Percentiles rank a stretch among this genome's conserved stretches.
Conservation (phyloP, 2,888 invertebrate species). For the Biston stratarius region DNA sequence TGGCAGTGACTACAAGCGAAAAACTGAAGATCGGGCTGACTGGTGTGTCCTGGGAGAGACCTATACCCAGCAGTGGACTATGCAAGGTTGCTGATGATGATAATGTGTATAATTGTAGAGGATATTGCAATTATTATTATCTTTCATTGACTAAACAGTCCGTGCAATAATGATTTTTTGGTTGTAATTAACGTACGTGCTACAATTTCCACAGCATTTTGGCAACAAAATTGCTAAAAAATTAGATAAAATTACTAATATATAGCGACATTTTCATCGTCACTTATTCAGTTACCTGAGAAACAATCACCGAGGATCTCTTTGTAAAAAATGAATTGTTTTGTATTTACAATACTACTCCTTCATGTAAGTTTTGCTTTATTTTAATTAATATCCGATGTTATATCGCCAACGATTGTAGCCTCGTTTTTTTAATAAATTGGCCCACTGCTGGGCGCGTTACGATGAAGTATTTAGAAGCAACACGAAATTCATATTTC, state of each 20-base stretch:
- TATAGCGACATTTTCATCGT: slow-evolving; percentile 21
- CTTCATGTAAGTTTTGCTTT: slow-evolving; percentile 29
- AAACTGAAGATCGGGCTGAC: too few relatives aligned
- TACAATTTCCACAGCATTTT: slow-evolving; percentile 16
- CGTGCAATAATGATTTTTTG: background rate
- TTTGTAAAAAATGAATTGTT: slow-evolving; percentile 20
- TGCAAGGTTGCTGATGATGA: too few relatives aligned
- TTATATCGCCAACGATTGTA: too few relatives aligned
- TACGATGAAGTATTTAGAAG: too few relatives aligned
- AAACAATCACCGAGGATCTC: background rate
- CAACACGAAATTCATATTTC: too few relatives aligned
- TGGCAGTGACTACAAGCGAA: too few relatives aligned
- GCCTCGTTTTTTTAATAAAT: too few relatives aligned
- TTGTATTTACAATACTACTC: slow-evolving; percentile 13
- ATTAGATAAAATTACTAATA: slow-evolving; percentile 25
- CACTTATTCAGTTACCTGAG: background rate
- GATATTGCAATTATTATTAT: background rate
- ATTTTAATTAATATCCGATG: background rate
- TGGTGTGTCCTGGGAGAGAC: too few relatives aligned
- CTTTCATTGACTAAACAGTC: background rate
- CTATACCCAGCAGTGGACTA: too few relatives aligned
- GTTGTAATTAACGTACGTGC: slow-evolving; percentile 18
- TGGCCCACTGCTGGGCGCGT: too few relatives aligned
- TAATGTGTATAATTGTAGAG: too few relatives aligned
- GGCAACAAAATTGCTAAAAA: slow-evolving; percentile 22